Base-by-base conservation (phyloP, 2,888 invertebrate genomes). In the Trissolcus brochymenae region DNA sequence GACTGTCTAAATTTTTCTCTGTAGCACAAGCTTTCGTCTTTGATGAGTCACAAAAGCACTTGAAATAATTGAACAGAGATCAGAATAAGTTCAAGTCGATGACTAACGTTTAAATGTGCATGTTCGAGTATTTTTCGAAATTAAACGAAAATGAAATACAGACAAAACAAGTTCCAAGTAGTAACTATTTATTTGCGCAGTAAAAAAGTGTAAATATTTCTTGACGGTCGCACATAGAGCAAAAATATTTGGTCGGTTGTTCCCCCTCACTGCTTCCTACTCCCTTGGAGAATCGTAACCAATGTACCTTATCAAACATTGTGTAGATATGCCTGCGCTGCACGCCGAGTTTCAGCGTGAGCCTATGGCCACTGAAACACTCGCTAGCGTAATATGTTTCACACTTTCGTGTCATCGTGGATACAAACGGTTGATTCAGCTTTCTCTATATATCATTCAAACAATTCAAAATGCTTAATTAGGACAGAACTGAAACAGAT, bases 241-340 rank as follows among this genome's bases (percentile, higher is more conserved):
- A 64, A 74, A 64, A 77, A 67, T 73, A 76, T 73, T 71, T 73
- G 79, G 76, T 73, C 76, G 72, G 70, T 76, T 78, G 74, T 75
- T 75, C 64, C 75, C 72, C 61, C 40, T 76, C 76, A 72, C 73
- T 73, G 79, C 79, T 76, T 79, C 79, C 79, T 70, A 49, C 66
- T 73, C 56, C 79, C 76, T 76, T 70, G 53, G 70, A 76, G 73
- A 79, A 62, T 73, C 72, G 73, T 79, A 72, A 75, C 76, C 76
- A 70, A 61, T 73, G 76, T 73, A 76, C 80, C 78, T 79, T 76
- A 78, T 81, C 79, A 78, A 81, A 81, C 80, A 82, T 78, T 80
- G 75, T 79, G 78, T 81, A 82, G 81, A 81, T 79, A 79, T 81
- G 81, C 81, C 83, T 83, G 81, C 80, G 81, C 82, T 80, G 80